A percentile compares a stretch with the other conserved stretches of the same genome.
These are phyloP conservation scores for Caenorhabditis sp. DNA, from an alignment of 2,888 invertebrate species.

Conservation along the genomic window DNA sequence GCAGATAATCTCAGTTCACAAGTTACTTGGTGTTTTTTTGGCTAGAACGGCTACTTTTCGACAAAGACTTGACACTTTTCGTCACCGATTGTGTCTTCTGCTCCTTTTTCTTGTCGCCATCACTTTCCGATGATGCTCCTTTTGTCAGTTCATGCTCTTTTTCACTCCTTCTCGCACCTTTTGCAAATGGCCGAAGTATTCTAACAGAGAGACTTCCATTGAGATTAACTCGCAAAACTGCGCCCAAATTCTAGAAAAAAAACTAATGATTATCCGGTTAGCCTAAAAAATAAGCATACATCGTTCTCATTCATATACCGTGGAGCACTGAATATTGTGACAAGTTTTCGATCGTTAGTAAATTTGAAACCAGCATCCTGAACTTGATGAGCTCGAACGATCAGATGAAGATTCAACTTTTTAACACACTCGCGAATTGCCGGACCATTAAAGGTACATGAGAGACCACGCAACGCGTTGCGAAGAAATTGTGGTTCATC, in stretches of 20 bases:
- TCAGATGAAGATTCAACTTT: slow-evolving; percentile 12
- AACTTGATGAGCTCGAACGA: slow-evolving; percentile 20
- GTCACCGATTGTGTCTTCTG: too few relatives aligned
- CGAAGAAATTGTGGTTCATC: neutral
- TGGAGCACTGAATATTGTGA: slow-evolving; percentile 48
- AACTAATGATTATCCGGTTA: neutral
- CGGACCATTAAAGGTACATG: slow-evolving; percentile 22
- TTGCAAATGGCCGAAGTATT: slow-evolving; percentile 2
- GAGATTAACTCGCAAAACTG: slow-evolving; percentile 15
- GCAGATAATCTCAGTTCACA: too few relatives aligned
- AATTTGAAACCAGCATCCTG: slow-evolving; percentile 38
- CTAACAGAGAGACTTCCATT: slow-evolving; percentile 3
- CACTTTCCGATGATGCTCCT: too few relatives aligned
- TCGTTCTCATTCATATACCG: slow-evolving; percentile 32
- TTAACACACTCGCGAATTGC: slow-evolving; percentile 22
- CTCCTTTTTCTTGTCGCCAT: too few relatives aligned
- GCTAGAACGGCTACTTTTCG: too few relatives aligned
- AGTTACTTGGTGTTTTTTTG: too few relatives aligned
- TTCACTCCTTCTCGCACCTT: too few relatives aligned
- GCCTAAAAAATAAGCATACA: neutral
- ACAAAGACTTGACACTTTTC: too few relatives aligned
- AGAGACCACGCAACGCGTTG: slow-evolving; percentile 18
- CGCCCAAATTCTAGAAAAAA: slow-evolving; percentile 31
- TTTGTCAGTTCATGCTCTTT: too few relatives aligned
- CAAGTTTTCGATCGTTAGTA: slow-evolving; percentile 27